Percentiles rank a stretch among this genome's conserved stretches.
These are phyloP conservation scores for Dysdera silvatica DNA, from an alignment of 1,140 invertebrate genomes.

Conservation along the genomic window DNA sequence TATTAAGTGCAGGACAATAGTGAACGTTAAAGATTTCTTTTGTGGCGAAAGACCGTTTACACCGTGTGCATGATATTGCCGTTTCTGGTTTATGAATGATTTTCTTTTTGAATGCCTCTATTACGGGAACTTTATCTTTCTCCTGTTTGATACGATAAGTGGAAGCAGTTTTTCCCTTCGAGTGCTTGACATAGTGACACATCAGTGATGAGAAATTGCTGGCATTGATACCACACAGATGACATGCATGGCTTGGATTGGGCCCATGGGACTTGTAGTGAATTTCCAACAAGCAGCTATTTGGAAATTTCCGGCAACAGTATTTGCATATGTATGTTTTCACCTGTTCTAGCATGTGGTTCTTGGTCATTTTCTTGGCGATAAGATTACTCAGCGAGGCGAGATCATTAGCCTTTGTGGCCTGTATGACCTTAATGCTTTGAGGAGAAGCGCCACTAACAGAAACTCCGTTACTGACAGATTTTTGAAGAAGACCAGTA, in stretches of 20 bases:
- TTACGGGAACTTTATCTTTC: too few relatives aligned
- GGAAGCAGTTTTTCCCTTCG: too few relatives aligned
- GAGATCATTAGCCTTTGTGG: too few relatives aligned
- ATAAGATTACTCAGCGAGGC: too few relatives aligned
- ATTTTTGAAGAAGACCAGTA: too few relatives aligned
- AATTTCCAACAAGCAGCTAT: neutral
- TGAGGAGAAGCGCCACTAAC: too few relatives aligned
- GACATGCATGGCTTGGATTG: constrained; percentile 14
- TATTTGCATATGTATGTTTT: constrained; percentile 21
- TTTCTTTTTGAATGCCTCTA: too few relatives aligned
- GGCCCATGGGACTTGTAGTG: constrained; percentile 8
- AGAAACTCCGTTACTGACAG: too few relatives aligned
- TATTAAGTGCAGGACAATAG: neutral
- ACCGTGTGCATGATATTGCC: neutral
- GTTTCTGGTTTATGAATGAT: neutral
- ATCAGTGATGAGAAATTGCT: constrained; percentile 16
- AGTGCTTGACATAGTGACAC: constrained; percentile 19
- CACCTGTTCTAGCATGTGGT: too few relatives aligned
- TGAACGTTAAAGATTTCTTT: constrained; percentile 6
- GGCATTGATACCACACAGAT: constrained; percentile 11
- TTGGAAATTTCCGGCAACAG: constrained; percentile 11
- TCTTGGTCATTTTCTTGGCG: too few relatives aligned
- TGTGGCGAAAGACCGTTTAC: constrained; percentile 4
- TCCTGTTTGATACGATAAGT: too few relatives aligned
- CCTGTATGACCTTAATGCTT: too few relatives aligned